phyloP scores from a whole-genome alignment of 2,888 invertebrate genomes.

The Drosophila mettleri region DNA sequence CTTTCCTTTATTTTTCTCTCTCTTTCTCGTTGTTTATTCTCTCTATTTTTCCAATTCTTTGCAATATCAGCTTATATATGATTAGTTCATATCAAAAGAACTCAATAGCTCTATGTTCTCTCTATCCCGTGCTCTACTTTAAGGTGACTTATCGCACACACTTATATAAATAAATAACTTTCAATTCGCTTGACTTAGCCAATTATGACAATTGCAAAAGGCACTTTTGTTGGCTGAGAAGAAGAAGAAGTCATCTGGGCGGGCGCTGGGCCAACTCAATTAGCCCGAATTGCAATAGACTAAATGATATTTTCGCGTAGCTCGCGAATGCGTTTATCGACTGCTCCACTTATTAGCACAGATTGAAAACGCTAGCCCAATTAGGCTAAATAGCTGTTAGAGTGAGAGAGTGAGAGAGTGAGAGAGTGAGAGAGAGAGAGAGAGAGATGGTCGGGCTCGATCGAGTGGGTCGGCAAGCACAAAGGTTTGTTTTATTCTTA shows the following conservation, averaged over 20 bases:
- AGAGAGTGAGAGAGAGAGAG: slow-evolving; percentile 9
- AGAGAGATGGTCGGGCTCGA: neutral
- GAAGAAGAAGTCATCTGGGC: neutral
- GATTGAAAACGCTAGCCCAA: slow-evolving; percentile 50
- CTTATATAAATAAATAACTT: neutral
- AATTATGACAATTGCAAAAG: slow-evolving; percentile 17
- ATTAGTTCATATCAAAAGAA: no score
- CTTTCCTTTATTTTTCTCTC: neutral
- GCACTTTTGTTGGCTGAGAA: neutral
- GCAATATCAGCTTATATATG: no score
- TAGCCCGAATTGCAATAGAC: slow-evolving; percentile 39
- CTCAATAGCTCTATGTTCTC: no score
- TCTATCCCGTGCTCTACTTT: neutral
- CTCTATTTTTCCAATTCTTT: neutral
- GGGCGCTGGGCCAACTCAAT: slow-evolving; percentile 29
- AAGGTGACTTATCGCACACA: neutral
- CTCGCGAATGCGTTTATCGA: slow-evolving; percentile 12
- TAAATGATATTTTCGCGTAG: slow-evolving; percentile 5
- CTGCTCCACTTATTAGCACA: slow-evolving; percentile 39
- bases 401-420: slow-evolving; percentile 21
- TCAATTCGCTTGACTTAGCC: neutral
- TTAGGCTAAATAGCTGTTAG: slow-evolving; percentile 64
- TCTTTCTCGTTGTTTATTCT: neutral
- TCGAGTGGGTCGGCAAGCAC: slow-evolving; percentile 53
- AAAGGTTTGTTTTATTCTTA: slow-evolving; percentile 74